Conservation (phyloP, 2,797 vertebrate genomes). For the Pantherophis alleghaniensis region DNA sequence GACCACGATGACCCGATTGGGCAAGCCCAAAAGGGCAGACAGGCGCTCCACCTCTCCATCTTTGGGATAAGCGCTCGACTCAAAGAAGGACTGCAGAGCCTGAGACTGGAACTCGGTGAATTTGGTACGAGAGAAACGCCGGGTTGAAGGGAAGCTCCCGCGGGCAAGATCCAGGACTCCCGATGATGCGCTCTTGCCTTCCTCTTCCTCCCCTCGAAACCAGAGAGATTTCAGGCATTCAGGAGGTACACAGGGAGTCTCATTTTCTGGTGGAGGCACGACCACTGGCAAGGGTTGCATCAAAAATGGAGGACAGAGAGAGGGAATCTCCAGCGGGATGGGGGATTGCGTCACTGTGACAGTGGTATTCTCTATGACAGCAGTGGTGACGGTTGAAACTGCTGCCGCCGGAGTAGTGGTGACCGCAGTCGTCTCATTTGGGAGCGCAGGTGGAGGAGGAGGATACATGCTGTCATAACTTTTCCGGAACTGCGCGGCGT, state of each 20-base stretch:
- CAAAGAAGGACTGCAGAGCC: conserved; percentile 71
- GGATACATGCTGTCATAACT: conserved; percentile 71
- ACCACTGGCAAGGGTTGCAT: conserved; percentile 48
- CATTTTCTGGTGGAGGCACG: conserved; percentile 13
- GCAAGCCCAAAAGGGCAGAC: conserved; percentile 61
- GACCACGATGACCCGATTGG: conserved; percentile 68
- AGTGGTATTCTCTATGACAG: conserved; percentile 14
- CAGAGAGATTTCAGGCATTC: conserved; percentile 50
- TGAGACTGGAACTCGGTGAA: conserved; percentile 73
- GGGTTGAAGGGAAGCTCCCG: conserved; percentile 44
- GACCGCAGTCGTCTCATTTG: not conserved
- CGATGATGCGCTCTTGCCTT: conserved; percentile 62
- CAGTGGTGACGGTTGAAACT: not conserved
- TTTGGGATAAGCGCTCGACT: conserved; percentile 71
- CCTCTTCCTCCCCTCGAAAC: conserved; percentile 65
- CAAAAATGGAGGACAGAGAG: conserved; percentile 57
- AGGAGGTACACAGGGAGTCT: conserved; percentile 26
- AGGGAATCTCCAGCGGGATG: conserved; percentile 44
- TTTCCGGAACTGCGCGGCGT: conserved; percentile 69
- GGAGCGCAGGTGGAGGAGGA: not conserved
- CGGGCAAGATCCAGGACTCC: conserved; percentile 56
- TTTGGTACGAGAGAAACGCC: conserved; percentile 72
- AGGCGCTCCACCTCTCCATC: conserved; percentile 70
- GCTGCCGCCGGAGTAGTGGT: not conserved
- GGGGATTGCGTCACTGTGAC: conserved; percentile 46